Evolutionary conservation across 2,113 vertebrate species (phyloP), one percentile per base, ranked within the genome.

Genomic region (Todiramphus chloris): DNA sequence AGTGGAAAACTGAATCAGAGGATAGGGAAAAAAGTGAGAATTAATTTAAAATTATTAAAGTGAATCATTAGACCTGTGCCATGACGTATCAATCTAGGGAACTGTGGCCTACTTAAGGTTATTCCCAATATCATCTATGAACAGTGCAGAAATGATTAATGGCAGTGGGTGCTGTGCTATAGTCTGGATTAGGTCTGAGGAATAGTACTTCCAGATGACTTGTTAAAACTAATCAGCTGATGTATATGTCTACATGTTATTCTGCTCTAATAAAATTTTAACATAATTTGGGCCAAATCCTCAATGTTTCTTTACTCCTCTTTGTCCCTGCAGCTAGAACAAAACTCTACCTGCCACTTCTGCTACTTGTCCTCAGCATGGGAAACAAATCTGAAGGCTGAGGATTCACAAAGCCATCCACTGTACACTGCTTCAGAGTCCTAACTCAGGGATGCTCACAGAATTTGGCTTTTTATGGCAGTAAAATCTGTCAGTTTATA

Each of bases 1-100:
- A 95, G 62, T 76, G 37, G 53, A 56, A 93, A 87, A 89, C 35
- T 62, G 69, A 92, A 94, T 73, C 62, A 89, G 74, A 89, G 14
- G 11, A 72, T 56, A 33, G 3, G 33, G 0, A 11, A 5, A 30
- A 85, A 78, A 60, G 21, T 44, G 4, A 81, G 79, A 91, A 94
- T 82, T 81, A 89, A 76, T 95, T 87, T 93, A 68, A 74, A 84
- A 84, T 66, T 96, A 72, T 82, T 92, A 48, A 93, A 75, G 28
- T 66, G 83, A 92, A 89, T 81, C 88, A 85, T 94, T 89, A 89
- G 27, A 20, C 35, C 48, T 84, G 50, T 87, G 37, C 58, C 37
- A 48, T 48, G 64, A 68, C 44, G 21, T 58, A 58, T 60, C 46
- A 51, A 19, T 64, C 94, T 84, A 35, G 14, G 33, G 17, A 93